Evolutionary conservation across 2,113 vertebrate species (phyloP), one percentile per base, ranked within the genome.

Genomic region (Pagrus major): DNA sequence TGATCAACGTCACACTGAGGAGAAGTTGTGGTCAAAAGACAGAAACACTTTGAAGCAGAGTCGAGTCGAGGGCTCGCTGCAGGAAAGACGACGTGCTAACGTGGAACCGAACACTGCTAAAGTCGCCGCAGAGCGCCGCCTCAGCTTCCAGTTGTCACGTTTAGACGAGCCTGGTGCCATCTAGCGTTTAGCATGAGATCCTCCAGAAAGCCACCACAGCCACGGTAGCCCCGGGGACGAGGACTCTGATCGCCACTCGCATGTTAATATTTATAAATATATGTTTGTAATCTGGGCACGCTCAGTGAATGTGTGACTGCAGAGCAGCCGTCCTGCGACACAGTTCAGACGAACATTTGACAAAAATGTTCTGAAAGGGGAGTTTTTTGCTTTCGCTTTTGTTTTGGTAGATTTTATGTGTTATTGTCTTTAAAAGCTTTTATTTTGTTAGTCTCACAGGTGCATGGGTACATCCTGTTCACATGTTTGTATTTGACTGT

Each of bases 221-320:
- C 85, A 15, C 51, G 65, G 8, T 46, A 54, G 74, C 80, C 81
- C 66, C 25, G 54, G 78, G 82, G 74, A 80, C 7, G 47, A 78
- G 79, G 76, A 84, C n/a, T 51, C 7, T 52, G 23, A 56, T 39
- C 2, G n/a, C 58, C 70, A 41, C 18, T 67, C 25, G 83, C 85
- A 78, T 93, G 88, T 91, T 89, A 76, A 92, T 91, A 90, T 77
- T 39, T 51, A 16, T 52, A 42, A 52, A 29, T 60, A 37, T 66
- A 44, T 76, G 44, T 78, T 80, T 64, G 47, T 66, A 59, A 41
- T 35, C 31, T 1, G 79, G 54, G 47, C 35, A 1, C 7, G 73
- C 54, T 85, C 54, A 35, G 44, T 60, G 58, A 67, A 35, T 39
- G 23, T 23, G 12, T 14, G 20, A 55, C 35, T 61, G 65, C 59